Evolutionary conservation across 2,888 invertebrate species (phyloP).

Genomic region (Neria commutata): DNA sequence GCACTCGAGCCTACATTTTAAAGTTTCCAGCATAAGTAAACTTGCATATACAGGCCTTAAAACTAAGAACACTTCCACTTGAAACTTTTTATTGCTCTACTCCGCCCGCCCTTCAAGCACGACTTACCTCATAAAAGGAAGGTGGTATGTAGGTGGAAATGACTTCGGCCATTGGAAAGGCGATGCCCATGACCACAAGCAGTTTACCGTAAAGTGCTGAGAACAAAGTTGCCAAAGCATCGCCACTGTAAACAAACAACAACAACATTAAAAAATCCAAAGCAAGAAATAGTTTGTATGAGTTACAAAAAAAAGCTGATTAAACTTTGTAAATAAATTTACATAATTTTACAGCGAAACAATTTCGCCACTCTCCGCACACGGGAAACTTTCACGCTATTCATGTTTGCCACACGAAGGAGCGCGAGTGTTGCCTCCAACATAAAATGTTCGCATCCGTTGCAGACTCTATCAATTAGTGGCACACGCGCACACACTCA

Average conservation of each 20-base stretch:
- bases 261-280: not conserved
- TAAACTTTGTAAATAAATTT: not conserved
- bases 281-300: not conserved
- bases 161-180: constrained; percentile 95
- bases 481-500: no score
- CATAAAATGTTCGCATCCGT: constrained; percentile 6
- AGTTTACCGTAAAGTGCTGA: constrained; percentile 94
- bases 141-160: constrained; percentile 93
- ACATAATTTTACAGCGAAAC: no score
- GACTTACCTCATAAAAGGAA: constrained; percentile 84
- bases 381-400: no score
- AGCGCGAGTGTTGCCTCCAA: not conserved
- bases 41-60: no score
- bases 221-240: constrained; percentile 85
- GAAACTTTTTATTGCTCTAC: no score
- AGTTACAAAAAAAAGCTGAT: not conserved
- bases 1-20: not conserved
- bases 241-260: constrained; percentile 66
- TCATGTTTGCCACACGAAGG: no score
- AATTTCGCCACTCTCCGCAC: no score
- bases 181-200: constrained; percentile 91
- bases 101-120: no score
- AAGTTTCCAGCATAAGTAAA: no score
- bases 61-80: no score
- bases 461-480: constrained; percentile 12